Base-by-base conservation (phyloP, 2,888 invertebrate genomes). In the Allygus modestus region DNA sequence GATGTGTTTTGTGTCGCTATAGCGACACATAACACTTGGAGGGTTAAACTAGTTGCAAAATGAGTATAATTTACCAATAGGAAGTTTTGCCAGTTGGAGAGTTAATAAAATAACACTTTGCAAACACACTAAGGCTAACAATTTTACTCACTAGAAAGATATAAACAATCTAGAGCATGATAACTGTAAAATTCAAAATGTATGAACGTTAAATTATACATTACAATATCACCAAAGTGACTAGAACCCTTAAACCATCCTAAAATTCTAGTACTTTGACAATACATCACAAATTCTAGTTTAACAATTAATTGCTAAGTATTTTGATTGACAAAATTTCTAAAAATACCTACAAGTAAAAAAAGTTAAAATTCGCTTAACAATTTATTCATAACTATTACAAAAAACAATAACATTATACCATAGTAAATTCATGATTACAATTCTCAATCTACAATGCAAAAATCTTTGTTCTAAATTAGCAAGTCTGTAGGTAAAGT, bases 161-260 rank as follows among this genome's bases (percentile, higher is more conserved):
- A 54, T 5, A 23, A 2, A 54, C 1, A 54, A 51, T 17, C 51
- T 54, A 23, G 12, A 7, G 37, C 4, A 17, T 12, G 11, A 54
- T 20, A 54, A 23, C 54, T 54, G 15, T 23, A 23, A 54, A 54
- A 54, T 2, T 54, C 0, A 23, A 15, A 9, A 28, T 65, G 7
- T 23, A 23, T 58, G 20, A 23, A 58, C 51, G 11, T 15, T 7
- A 54, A 54, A 23, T 54, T 20, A 28, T 58, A 28, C 0, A 65
- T 15, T 31, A 28, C 31, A 65, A 65, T 65, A 65, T 65, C 65
- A 65, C 65, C 65, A 65, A 26, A 65, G 65, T 65, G 65, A 65
- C 65, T 65, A 65, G 65, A 65, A 28, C 28, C 31, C 65, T 31
- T 65, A 28, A 54, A 54, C 7, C 54, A 7, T 11, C 54, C 23